Evolutionary conservation across 2,888 invertebrate species (phyloP), one percentile per base, ranked within the genome.

Genomic region (Muscina levida): DNA sequence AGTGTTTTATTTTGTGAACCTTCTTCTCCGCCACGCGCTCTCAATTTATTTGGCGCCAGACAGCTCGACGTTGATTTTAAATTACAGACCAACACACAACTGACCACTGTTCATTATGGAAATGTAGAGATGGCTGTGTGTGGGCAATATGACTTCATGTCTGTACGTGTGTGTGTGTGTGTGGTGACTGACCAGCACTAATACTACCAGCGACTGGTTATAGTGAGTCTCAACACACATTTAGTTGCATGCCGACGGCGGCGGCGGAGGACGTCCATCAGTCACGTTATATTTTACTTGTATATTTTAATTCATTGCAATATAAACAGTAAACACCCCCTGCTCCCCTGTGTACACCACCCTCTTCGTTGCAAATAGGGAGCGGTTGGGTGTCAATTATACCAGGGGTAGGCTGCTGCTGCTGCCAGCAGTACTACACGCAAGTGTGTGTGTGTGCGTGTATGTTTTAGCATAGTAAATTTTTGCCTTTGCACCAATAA

Each of bases 31-130:
- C n/a, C n/a, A n/a, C n/a, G n/a, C n/a, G n/a, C 74, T 67, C 53
- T 39, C 56, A 77, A 62, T 72, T 68, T 65, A 71, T 81, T 75
- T 75, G 81, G 81, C 81, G 81, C 81, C 81, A 81, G 77, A 81
- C 81, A 81, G 77, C 65, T 75, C 68, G 74, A 72, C 77, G 81
- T 77, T 81, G 74, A 74, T 68, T 81, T 81, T 74, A 77, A 81
- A 77, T 72, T 77, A 81, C 67, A 71, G 68, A 57, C 72, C 48
- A 77, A 67, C 59, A 76, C 17, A 51, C 71, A 22, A 68, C 74
- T 77, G 74, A 77, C 81, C 81, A 81, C 51, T 71, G 48, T 65
- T 44, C 42, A 66, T 42, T 62, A 62, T 62, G 42, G 22, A 62
- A 62, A 39, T 22, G 62, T 39, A 13, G 26, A 17, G n/a, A n/a